phyloP scores from a whole-genome alignment of 2,797 vertebrate species.

The Macrochelys suwanniensis region DNA sequence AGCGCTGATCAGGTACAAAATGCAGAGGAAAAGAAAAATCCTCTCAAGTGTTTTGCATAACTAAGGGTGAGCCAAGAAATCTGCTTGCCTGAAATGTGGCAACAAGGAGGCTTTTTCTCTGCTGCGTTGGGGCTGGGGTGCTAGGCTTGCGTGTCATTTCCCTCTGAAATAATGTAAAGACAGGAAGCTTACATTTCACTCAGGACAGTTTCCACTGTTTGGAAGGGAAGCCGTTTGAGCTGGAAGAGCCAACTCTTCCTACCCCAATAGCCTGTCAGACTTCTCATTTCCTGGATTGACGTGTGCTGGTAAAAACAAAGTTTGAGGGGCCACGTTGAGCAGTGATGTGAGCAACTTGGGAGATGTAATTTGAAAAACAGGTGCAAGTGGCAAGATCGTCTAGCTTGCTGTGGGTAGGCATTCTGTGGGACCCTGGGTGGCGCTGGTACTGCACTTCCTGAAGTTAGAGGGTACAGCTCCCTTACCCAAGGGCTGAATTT shows the following conservation, averaged over 20 bases:
- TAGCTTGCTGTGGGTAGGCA: not conserved
- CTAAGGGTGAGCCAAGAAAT: fast-evolving
- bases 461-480: not conserved
- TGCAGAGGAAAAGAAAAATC: not conserved
- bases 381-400: not conserved
- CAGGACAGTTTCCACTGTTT: too few species aligned
- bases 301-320: not conserved
- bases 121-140: not conserved
- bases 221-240: not conserved
- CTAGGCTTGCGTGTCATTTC: not conserved
- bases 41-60: fast-evolving
- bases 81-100: not conserved
- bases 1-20: constrained; percentile 89
- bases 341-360: not conserved
- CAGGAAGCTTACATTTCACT: fast-evolving
- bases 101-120: not conserved
- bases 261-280: not conserved
- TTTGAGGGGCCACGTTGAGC: not conserved
- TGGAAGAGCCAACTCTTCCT: not conserved
- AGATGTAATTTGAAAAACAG: not conserved
- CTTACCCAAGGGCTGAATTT: not conserved
- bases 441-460: not conserved
- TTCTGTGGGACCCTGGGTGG: not conserved
- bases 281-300: not conserved
- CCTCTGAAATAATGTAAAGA: not conserved